Evolutionary conservation across 2,888 invertebrate species (phyloP).

Genomic region (Tridacna crocea): DNA sequence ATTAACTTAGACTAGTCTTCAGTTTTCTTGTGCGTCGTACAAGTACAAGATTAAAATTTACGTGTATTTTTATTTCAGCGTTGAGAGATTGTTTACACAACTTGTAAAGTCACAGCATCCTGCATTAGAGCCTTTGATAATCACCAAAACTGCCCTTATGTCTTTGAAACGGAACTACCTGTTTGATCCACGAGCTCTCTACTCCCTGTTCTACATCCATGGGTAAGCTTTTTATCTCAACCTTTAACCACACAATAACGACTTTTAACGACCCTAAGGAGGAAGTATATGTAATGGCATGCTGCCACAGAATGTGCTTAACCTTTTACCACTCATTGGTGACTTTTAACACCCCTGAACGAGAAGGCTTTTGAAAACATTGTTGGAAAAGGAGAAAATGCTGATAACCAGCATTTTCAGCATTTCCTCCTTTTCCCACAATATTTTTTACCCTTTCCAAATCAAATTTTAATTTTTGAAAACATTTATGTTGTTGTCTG

Average conservation of each 20-base stretch:
- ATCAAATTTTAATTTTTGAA: too few relatives aligned
- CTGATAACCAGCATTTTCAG: too few relatives aligned
- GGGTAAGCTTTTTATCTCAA: slow-evolving; percentile 87
- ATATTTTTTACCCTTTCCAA: too few relatives aligned
- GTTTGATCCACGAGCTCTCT: slow-evolving; percentile 91
- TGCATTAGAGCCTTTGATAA: slow-evolving; percentile 93
- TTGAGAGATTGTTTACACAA: slow-evolving; percentile 94
- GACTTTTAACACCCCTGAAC: background rate
- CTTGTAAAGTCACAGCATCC: slow-evolving; percentile 93
- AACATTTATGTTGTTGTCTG: too few relatives aligned
- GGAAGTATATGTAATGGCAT: background rate
- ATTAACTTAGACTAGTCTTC: too few relatives aligned
- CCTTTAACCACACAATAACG: background rate
- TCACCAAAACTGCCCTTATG: slow-evolving; percentile 91
- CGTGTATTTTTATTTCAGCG: slow-evolving; percentile 86
- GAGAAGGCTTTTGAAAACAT: background rate
- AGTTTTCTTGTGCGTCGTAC: too few relatives aligned
- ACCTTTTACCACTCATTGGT: background rate
- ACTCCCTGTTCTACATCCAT: slow-evolving; percentile 93
- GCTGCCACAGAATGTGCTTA: too few relatives aligned
- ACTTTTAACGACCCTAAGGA: background rate
- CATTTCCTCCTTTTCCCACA: too few relatives aligned
- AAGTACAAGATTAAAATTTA: too few relatives aligned
- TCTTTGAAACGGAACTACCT: slow-evolving; percentile 92
- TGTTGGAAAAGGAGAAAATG: background rate